Base-by-base conservation (phyloP, 2,797 vertebrate genomes). In the Helicolenus hilgendorfi region DNA sequence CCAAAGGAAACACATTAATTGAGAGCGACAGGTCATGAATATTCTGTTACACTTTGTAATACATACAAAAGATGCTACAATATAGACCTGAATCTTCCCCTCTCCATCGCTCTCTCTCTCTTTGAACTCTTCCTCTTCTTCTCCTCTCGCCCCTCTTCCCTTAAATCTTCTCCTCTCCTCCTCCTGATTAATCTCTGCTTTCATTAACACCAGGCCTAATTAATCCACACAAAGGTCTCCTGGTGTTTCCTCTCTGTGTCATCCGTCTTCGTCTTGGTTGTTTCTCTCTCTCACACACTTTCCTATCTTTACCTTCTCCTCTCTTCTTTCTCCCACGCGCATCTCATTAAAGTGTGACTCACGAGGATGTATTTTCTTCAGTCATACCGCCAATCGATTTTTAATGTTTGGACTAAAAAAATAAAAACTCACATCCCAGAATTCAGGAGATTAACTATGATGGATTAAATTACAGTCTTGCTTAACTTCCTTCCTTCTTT, bases 291-390 rank as follows among this genome's bases (percentile, higher is more conserved):
- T 2, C 77, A 24, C 63, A 38, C 71, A 56, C 35, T 58, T 81
- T 69, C 24, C 15, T 31, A 26, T 64, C 59, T 82, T 84, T 36
- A 64, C 62, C 64, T 35, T 60, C 71, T 55, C 58, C 56, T 53
- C n/a, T 55, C 72, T 22, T 76, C 72, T 63, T 27, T 29, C 71
- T 74, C 79, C 73, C 75, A 67, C 36, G 2, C 53, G 2, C 78
- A 81, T 83, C 81, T 89, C 83, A 87, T 91, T 90, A 87, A 79
- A 83, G 60, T 60, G n/a, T 81, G 71, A 79, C 83, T 93, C 88
- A 71, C 22, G 77, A 26, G 75, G 74, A 77, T 79, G 31, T 53
- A 15, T 81, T 82, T 82, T 72, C 41, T 60, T 80, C 60, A 31
- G 20, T 72, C 68, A 33, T n/a, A 0, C 24, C 55, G 56, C 22